phyloP scores from a whole-genome alignment of 2,888 invertebrate genomes.

The Diadegma fenestrale region DNA sequence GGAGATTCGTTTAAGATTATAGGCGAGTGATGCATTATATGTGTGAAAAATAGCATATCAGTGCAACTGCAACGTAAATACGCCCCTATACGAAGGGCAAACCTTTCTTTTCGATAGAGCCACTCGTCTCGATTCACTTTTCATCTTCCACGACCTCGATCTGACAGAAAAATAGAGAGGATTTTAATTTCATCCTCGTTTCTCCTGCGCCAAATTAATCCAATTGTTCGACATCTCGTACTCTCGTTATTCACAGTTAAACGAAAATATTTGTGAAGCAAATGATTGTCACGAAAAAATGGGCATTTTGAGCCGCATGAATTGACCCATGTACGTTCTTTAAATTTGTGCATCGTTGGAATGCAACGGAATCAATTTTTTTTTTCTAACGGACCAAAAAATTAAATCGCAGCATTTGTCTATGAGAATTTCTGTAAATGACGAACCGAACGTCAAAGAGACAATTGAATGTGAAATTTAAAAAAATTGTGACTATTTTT shows the following conservation, averaged over 20 bases:
- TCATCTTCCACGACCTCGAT: neutral
- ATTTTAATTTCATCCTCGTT: neutral
- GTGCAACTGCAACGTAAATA: slow-evolving; percentile 56
- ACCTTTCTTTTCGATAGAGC: neutral
- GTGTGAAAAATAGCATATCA: slow-evolving; percentile 32
- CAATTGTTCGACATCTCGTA: neutral
- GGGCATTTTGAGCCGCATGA: neutral
- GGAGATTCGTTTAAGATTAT: slow-evolving; percentile 30
- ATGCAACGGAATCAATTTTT: no score
- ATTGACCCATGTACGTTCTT: neutral
- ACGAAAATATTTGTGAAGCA: neutral
- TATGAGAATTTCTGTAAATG: no score
- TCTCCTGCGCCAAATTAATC: neutral
- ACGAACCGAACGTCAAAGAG: no score
- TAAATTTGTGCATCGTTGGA: no score
- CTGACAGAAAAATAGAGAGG: neutral
- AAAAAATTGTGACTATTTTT: no score
- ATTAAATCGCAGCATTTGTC: no score
- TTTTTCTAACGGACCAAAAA: no score
- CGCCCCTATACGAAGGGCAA: slow-evolving; percentile 46
- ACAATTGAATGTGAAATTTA: no score
- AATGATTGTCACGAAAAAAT: neutral
- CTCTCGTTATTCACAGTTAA: neutral
- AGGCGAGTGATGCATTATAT: slow-evolving; percentile 30
- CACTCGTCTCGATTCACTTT: neutral